These are phyloP conservation scores for Eupithecia subumbrata DNA, from an alignment of 2,888 invertebrate species.

Conservation along the genomic window DNA sequence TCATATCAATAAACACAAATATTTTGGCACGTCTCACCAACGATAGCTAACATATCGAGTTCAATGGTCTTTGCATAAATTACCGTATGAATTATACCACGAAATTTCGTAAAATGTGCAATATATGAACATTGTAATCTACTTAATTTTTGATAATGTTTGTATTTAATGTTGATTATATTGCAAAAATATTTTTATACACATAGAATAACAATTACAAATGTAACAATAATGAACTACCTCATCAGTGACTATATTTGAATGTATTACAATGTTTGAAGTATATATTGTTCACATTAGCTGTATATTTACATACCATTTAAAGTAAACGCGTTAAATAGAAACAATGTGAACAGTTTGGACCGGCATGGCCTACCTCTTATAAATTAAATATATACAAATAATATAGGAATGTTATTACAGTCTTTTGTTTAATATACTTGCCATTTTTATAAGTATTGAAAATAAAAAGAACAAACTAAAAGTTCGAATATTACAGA, in stretches of 20 bases:
- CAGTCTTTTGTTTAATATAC: conserved; percentile 34
- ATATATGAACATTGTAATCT: conserved; percentile 76
- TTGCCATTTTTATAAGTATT: conserved; percentile 40
- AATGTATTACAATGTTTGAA: conserved; percentile 16
- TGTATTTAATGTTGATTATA: conserved; percentile 82
- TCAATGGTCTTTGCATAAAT: conserved; percentile 53
- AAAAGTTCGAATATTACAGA: conserved; percentile 29
- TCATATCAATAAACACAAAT: conserved; percentile 2
- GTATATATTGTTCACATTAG: conserved; percentile 34
- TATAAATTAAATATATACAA: conserved; percentile 39
- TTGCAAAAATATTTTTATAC: conserved; percentile 84
- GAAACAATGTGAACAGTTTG: conserved; percentile 41
- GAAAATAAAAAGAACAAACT: conserved; percentile 33
- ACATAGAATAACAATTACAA: conserved; percentile 68
- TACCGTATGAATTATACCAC: conserved; percentile 56
- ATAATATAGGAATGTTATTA: conserved; percentile 38
- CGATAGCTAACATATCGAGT: conserved; percentile 54
- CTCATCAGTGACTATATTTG: conserved; percentile 70
- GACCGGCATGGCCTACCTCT: conserved; percentile 69
- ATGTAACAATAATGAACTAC: conserved; percentile 73
- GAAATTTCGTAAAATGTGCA: conserved; percentile 62
- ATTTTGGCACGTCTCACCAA: conserved; percentile 40
- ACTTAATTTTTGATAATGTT: conserved; percentile 80
- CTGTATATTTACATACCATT: conserved; percentile 36
- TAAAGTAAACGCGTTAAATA: conserved; percentile 39